Base-by-base conservation (phyloP, 64 coral and sea anemone species). In the Acropora yongei region DNA sequence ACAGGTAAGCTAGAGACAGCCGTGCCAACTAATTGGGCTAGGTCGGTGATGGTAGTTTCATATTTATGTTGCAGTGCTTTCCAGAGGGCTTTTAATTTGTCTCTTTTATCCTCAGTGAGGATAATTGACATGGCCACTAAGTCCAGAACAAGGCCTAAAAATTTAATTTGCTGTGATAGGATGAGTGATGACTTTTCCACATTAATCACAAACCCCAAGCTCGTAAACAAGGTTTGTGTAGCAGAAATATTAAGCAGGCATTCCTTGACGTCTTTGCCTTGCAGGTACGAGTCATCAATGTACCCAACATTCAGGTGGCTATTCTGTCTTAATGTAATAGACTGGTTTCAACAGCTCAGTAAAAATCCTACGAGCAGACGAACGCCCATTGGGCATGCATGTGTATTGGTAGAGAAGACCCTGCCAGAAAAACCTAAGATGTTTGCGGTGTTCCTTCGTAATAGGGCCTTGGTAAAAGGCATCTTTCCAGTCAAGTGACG, bases 241-340 rank as follows among this genome's bases (percentile, higher is more conserved):
- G 41, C 3, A 41, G 30, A 76, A 40, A 76, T 76, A 41, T 76
- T 76, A 4, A 76, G 9, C 3, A 0, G 4, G 30, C 84, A 87
- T 73, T 87, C 84, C 0, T 12, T 47, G 17, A 9, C n/a, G 17
- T 68, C 67, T 0, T 2, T 46, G 8, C 84, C 84, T 39, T 87
- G 84, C 2, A 87, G 18, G 41, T 87, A 87, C 13, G 10, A 87
- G 48, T 87, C 84, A 20, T 87, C 84, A 49, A 87, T 87, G 45
- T 87, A 87, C 2, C 84, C 84, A 39, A 87, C 65, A 87, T 55
- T 87, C 0, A 87, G 16, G 17, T 74, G 73, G 7, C 84, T 68
- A 18, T 14, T 41, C 6, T 66, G 11, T 9, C 81, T 65, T 17
- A 84, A 45, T 3, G 81, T 84, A n/a, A 16, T 39, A 84, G 8